Evolutionary conservation across 2,113 vertebrate species (phyloP), one percentile per base, ranked within the genome.

Genomic region (Platycercus adscitus): DNA sequence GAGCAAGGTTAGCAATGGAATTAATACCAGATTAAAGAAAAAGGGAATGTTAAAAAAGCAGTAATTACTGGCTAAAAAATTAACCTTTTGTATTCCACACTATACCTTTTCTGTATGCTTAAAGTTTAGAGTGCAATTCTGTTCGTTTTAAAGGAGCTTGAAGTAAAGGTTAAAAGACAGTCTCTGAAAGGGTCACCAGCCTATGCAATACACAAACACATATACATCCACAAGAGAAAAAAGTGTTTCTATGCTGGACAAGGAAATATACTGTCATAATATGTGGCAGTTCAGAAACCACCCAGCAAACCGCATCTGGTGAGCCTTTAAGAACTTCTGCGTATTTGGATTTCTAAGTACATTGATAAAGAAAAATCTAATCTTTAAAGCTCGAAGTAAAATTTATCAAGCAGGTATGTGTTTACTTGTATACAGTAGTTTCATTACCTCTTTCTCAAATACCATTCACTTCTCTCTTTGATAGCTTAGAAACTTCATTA

Each of bases 1-100:
- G 93, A 98, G 95, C 92, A 73, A 92, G 81, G 94, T 68, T 87
- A 95, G 50, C 50, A 28, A 68, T 83, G 26, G 66, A 97, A 91
- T 90, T 68, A 95, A 90, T 87, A 81, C 19, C 37, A 60, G 61
- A 91, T 82, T 92, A 94, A 89, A 79, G n/a, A 70, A 82, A 49
- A 90, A 65, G 17, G 2, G 11, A 73, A 39, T 82, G 29, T 78
- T 55, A 68, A 88, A 94, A 89, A 23, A 95, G 11, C 11, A 80
- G 47, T 37, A 88, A 96, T 20, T 46, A 81, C 18, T 78, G 63
- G 18, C 69, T 93, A 76, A 73, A 93, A 92, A 37, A 7, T 85
- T 88, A 91, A 88, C 79, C 60, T 85, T 33, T 43, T 46, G 21
- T 79, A 19, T 58, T 76, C 46, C 13, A 41, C 2, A 3, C 5